A percentile compares a stretch with the other conserved stretches of the same genome.
phyloP scores from a whole-genome alignment of 2,113 vertebrate genomes.

The Sylvietta virens region DNA sequence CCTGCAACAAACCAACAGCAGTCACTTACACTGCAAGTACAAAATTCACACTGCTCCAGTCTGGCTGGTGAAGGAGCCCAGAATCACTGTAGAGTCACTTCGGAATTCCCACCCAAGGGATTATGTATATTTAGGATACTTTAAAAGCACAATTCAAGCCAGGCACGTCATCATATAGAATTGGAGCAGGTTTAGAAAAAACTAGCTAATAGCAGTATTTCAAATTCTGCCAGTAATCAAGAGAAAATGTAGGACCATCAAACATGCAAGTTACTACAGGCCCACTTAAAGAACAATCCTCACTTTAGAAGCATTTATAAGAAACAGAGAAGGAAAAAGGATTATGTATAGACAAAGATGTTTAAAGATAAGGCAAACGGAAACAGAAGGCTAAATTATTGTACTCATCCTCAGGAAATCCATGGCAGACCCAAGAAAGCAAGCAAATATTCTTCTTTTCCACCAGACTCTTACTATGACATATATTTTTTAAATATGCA shows the following conservation, averaged over 20 bases:
- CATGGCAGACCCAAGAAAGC: neutral
- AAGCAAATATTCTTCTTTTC: neutral
- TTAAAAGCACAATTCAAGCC: neutral
- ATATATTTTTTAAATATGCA: neutral
- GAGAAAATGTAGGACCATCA: neutral
- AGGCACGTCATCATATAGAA: accelerated
- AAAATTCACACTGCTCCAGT: accelerated
- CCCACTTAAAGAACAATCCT: neutral
- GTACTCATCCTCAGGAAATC: neutral
- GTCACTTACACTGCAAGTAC: neutral
- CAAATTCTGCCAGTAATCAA: neutral
- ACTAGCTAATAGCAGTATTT: neutral
- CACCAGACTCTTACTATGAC: neutral
- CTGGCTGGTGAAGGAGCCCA: neutral
- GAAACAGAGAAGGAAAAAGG: neutral
- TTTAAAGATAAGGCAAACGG: neutral
- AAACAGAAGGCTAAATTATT: neutral
- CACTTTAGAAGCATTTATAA: neutral
- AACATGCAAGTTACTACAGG: neutral
- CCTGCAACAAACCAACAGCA: neutral
- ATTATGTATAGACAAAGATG: neutral
- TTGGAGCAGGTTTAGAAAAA: neutral
- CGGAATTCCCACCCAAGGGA: neutral
- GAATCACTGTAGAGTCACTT: neutral
- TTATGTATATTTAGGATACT: neutral